Conservation (phyloP, 1,140 invertebrate species). For the Calosoma granatense region DNA sequence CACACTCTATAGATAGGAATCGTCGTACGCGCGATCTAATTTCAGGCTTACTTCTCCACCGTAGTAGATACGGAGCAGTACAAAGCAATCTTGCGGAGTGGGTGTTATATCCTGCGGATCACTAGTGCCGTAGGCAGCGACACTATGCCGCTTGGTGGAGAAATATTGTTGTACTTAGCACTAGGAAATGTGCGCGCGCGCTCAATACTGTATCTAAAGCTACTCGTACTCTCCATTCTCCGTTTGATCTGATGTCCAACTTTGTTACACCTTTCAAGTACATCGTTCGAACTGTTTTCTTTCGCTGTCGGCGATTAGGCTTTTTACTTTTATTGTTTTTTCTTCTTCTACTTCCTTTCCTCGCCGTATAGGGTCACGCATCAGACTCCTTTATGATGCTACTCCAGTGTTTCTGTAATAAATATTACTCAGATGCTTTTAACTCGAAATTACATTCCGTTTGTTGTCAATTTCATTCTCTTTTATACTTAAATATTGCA, state of each 20-base stretch:
- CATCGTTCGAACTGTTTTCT: background rate
- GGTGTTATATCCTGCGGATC: background rate
- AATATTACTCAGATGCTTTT: background rate
- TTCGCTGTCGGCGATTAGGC: background rate
- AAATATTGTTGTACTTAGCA: background rate
- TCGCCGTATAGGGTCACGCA: background rate
- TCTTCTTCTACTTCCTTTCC: background rate
- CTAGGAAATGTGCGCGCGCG: background rate
- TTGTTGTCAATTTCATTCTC: background rate
- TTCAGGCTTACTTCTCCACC: no score
- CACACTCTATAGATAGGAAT: no score
- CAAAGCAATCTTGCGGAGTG: background rate
- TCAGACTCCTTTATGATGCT: no score
- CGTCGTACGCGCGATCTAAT: background rate
- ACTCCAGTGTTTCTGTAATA: no score
- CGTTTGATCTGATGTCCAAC: background rate
- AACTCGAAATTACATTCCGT: background rate
- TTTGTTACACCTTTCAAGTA: background rate
- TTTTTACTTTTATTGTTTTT: background rate
- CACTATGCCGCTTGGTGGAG: background rate
- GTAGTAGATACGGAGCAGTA: no score
- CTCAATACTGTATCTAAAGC: no score
- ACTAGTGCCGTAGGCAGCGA: background rate
- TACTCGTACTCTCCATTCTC: no score
- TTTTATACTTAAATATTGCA: conserved; percentile 6